Evolutionary conservation across 2,888 invertebrate genomes (phyloP), one percentile per base, ranked within the genome.

Genomic region (Limnephilus marmoratus): DNA sequence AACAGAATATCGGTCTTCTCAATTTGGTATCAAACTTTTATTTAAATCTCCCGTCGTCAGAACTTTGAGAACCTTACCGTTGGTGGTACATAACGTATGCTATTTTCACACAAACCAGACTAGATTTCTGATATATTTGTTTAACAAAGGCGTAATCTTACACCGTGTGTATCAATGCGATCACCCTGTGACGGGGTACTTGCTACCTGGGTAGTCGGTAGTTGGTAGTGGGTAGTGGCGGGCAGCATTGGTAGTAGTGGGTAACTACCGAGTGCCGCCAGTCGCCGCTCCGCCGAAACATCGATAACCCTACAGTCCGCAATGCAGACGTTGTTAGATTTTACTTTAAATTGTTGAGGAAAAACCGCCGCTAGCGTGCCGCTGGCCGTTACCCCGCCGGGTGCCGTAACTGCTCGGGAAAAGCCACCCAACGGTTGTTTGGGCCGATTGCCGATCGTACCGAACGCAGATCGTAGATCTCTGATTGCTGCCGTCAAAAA

Each of bases 251-350:
- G 45, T 45, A 49, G 49, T 53, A 53, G 53, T 18, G 18, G 53
- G 18, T 31, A 31, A 18, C 68, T 68, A 68, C 68, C 68, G 68
- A 68, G 31, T 90, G 83, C 90, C 89, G 90, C 90, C 85, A 81
- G 85, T 89, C 86, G 93, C 92, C 91, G 85, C 68, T 81, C 90
- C 82, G 81, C 29, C 91, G 82, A 91, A 92, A 93, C 93, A 93
- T 93, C 93, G 92, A 93, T 93, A 93, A 92, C 93, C 91, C 92
- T 93, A 91, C 93, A 92, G 91, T 93, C 93, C 91, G 93, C 93
- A 93, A 92, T 93, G 93, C 93, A 92, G 93, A 92, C 91, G 92
- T 91, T 88, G 68, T 88, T 88, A 88, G 88, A 88, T 88, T 88
- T 80, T 88, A 88, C 88, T 29, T 88, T 88, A 49, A 86, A 86